phyloP scores from a whole-genome alignment of 2,797 vertebrate species.

The Morus bassanus region DNA sequence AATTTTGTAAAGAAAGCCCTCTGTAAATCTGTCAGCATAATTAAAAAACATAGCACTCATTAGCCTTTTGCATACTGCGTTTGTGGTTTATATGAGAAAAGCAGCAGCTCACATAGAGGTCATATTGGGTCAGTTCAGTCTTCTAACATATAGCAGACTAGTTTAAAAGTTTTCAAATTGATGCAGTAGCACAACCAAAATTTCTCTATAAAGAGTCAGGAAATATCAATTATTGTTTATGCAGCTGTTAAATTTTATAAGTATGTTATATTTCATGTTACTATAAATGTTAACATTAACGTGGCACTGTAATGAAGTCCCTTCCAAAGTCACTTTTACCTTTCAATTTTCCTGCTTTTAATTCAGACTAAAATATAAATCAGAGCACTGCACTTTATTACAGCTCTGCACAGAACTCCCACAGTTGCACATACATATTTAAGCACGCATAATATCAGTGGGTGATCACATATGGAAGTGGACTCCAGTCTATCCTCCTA shows the following conservation, averaged over 20 bases:
- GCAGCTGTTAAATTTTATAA: background rate
- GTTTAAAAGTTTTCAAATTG: constrained; percentile 2
- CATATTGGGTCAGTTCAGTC: background rate
- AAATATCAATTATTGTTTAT: background rate
- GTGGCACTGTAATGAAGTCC: background rate
- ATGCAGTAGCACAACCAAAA: background rate
- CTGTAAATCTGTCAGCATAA: constrained; percentile 29
- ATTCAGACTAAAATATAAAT: background rate
- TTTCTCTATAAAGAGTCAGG: background rate
- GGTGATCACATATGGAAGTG: background rate
- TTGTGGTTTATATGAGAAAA: constrained; percentile 11
- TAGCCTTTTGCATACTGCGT: constrained; percentile 19
- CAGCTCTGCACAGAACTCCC: background rate
- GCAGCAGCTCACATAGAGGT: background rate
- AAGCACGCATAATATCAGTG: background rate
- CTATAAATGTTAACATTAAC: background rate
- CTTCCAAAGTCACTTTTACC: background rate
- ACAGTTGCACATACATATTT: background rate
- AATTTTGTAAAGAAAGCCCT: constrained; percentile 16
- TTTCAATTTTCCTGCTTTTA: background rate
- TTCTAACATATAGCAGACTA: background rate
- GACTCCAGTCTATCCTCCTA: background rate
- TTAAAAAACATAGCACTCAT: constrained; percentile 16
- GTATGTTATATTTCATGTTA: background rate
- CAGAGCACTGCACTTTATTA: background rate